Conservation (phyloP, 2,797 vertebrate species). For the Sorex maritimensis region DNA sequence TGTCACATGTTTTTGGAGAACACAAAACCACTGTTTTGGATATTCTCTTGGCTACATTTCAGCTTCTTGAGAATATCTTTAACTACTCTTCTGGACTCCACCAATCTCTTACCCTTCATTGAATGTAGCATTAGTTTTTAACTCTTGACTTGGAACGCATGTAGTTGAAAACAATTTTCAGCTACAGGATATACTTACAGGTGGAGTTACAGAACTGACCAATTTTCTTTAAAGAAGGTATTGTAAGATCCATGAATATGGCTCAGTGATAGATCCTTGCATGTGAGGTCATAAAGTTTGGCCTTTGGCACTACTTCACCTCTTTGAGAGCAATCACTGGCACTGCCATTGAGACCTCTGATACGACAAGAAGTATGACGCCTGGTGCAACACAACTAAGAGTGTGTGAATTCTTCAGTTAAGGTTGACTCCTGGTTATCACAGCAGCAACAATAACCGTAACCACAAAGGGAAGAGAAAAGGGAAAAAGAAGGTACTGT, state of each 20-base stretch:
- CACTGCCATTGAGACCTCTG: too few relatives aligned
- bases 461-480: too few relatives aligned
- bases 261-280: too few relatives aligned
- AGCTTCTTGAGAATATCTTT: slow-evolving; percentile 36
- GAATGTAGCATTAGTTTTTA: background rate
- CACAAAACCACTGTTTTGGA: background rate
- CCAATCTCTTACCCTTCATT: background rate
- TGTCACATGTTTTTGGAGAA: background rate
- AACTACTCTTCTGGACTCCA: slow-evolving; percentile 1
- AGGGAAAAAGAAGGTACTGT: too few relatives aligned
- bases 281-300: too few relatives aligned
- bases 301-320: too few relatives aligned
- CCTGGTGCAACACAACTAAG: background rate
- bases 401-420: too few relatives aligned
- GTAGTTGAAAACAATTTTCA: slow-evolving; percentile 53
- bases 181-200: background rate
- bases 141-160: slow-evolving; percentile 7
- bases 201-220: background rate
- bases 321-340: too few relatives aligned
- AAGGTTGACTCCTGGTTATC: too few relatives aligned
- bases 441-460: too few relatives aligned
- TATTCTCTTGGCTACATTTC: slow-evolving; percentile 51
- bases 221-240: slow-evolving; percentile 11
- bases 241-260: background rate
- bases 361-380: too few relatives aligned